These are phyloP conservation scores for Drosophila albomicans DNA, from an alignment of 1,140 invertebrate genomes.

Conservation along the genomic window DNA sequence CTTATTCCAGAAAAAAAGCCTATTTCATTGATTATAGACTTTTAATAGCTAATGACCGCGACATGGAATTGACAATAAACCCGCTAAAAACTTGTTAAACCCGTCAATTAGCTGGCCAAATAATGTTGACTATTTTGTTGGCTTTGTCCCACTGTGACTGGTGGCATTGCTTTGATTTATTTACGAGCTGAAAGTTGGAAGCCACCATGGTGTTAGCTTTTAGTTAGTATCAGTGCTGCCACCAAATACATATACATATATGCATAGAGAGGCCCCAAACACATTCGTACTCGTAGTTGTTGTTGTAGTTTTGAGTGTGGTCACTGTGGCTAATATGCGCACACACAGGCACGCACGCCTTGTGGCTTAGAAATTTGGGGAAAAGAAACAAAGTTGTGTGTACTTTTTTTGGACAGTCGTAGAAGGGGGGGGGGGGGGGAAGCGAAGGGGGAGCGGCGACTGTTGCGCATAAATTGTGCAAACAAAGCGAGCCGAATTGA, in stretches of 20 bases:
- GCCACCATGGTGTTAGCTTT: constrained; percentile 63
- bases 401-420: constrained; percentile 46
- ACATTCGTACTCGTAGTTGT: neutral
- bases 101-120: constrained; percentile 6
- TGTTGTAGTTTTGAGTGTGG: constrained; percentile 62
- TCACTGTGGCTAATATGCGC: constrained; percentile 69
- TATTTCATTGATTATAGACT: too few relatives aligned
- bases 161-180: constrained; percentile 54
- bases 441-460: constrained; percentile 10
- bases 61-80: neutral
- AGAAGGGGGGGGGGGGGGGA: constrained; percentile 22
- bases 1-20: too few relatives aligned
- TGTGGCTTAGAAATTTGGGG: constrained; percentile 68
- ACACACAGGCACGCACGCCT: constrained; percentile 54
- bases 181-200: constrained; percentile 58
- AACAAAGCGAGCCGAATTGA: constrained; percentile 57
- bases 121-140: neutral
- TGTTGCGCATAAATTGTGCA: constrained; percentile 73
- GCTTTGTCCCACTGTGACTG: constrained; percentile 43
- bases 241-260: constrained; percentile 28
- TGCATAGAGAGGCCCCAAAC: neutral
- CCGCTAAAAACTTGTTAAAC: constrained; percentile 9
- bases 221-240: constrained; percentile 61
- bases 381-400: constrained; percentile 51
- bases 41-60: neutral